Conservation (phyloP, 2,888 invertebrate species). For the Tolmerus cingulatus region DNA sequence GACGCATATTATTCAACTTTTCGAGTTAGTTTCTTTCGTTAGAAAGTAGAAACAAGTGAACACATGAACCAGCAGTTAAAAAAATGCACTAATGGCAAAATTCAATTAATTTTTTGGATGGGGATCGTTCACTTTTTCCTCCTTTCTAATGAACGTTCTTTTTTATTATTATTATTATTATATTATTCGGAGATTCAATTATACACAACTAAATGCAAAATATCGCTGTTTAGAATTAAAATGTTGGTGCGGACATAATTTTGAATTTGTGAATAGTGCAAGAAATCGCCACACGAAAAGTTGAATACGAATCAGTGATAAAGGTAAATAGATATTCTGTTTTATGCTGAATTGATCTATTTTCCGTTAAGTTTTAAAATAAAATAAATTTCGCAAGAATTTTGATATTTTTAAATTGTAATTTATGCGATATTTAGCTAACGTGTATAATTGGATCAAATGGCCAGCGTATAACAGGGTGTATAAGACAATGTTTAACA, state of each 20-base stretch:
- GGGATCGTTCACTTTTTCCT: neutral
- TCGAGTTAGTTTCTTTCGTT: slow-evolving; percentile 46
- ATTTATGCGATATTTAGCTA: slow-evolving; percentile 60
- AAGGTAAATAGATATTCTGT: slow-evolving; percentile 44
- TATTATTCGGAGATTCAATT: slow-evolving; percentile 44
- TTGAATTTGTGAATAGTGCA: neutral
- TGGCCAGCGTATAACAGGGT: slow-evolving; percentile 64
- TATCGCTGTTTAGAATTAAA: neutral
- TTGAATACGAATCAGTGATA: slow-evolving; percentile 60
- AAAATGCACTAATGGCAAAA: neutral
- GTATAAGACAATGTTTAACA: slow-evolving; percentile 66
- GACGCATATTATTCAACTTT: slow-evolving; percentile 49
- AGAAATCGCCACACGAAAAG: slow-evolving; percentile 57
- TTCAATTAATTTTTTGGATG: neutral
- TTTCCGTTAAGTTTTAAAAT: neutral
- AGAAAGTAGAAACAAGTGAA: slow-evolving; percentile 11
- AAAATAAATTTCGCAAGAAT: neutral
- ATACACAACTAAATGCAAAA: slow-evolving; percentile 42
- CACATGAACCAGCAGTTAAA: neutral
- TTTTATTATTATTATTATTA: neutral
- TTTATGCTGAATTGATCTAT: slow-evolving; percentile 44
- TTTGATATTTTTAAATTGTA: neutral
- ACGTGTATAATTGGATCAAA: slow-evolving; percentile 65
- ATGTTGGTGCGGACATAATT: neutral
- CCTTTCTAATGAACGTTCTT: neutral